These are phyloP conservation scores for Sialia sialis DNA, from an alignment of 2,113 vertebrate species.

Conservation along the genomic window DNA sequence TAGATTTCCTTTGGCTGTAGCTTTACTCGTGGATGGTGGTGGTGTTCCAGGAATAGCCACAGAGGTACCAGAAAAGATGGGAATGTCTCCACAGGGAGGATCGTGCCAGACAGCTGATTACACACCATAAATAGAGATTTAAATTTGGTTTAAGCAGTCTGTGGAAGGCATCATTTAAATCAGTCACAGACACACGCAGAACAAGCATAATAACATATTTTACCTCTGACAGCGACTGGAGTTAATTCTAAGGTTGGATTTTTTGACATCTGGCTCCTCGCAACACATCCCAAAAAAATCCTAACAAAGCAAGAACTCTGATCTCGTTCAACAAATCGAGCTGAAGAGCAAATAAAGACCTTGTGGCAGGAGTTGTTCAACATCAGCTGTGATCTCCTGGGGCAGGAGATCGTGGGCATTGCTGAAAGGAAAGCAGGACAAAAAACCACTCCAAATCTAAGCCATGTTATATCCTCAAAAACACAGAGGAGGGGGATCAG, in stretches of 20 bases:
- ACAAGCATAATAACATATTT: background rate
- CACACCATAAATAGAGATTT: background rate
- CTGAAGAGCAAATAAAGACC: background rate
- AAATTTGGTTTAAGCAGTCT: background rate
- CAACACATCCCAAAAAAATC: background rate
- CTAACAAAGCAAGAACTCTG: background rate
- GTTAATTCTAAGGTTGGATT: background rate
- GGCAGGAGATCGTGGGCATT: background rate
- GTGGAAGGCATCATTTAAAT: background rate
- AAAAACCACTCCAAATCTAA: background rate
- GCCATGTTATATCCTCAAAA: background rate
- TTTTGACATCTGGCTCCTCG: background rate
- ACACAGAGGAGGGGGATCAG: rapidly evolving
- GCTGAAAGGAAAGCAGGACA: background rate
- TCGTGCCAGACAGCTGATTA: background rate
- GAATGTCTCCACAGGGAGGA: background rate
- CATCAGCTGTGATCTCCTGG: background rate
- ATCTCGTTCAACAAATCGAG: background rate
- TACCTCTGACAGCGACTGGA: background rate
- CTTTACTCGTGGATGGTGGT: background rate
- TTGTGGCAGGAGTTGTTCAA: background rate
- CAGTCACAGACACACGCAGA: background rate
- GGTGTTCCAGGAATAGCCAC: background rate
- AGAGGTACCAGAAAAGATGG: background rate
- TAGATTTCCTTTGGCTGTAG: background rate